Evolutionary conservation across 2,888 invertebrate genomes (phyloP), one percentile per base, ranked within the genome.

Genomic region (Oscheius myriophilus): DNA sequence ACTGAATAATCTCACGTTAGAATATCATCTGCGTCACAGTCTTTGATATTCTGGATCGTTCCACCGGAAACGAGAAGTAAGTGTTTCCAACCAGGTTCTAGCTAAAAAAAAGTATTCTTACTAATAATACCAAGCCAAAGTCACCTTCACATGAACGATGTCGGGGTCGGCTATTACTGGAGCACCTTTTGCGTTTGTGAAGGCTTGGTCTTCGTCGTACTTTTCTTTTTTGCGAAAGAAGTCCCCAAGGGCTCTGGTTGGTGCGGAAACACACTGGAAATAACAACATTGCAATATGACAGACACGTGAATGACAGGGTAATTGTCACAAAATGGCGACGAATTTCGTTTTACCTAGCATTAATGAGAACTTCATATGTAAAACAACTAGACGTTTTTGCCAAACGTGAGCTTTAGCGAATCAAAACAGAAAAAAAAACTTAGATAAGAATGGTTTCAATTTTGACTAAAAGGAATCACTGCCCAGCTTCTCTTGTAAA

Each of bases 231-330:
- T 74, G 21, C 81, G 64, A 54, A 73, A 75, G 11, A 71, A 69
- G 55, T 81, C 79, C 0, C 81, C 81, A 41, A 81, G 71, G 1
- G 75, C 76, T 54, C 81, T 53, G 0, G 81, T 76, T 11, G 81
- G 79, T 39, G 70, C 68, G 2, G 64, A 12, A 11, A 79, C 72
- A 11, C 18, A 45, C 79, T 79, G 63, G 21, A 72, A 69, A 12
- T 11, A 12, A 61, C 4, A 9, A 33, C 3, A 33, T 33, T 33
- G 33, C 3, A 33, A 33, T 33, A 9, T 33, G 33, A 9, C 9
- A n/a, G 33, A 9, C 33, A 6, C 33, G 9, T 33, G 33, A 9
- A 9, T 33, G 33, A 9, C 33, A 33, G 33, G 33, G 9, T 33
- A 33, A 33, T 33, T 33, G 33, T 3, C 4, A 9, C 4, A 59